These are phyloP conservation scores for Otus sunia DNA, from an alignment of 2,113 vertebrate genomes.

Conservation along the genomic window DNA sequence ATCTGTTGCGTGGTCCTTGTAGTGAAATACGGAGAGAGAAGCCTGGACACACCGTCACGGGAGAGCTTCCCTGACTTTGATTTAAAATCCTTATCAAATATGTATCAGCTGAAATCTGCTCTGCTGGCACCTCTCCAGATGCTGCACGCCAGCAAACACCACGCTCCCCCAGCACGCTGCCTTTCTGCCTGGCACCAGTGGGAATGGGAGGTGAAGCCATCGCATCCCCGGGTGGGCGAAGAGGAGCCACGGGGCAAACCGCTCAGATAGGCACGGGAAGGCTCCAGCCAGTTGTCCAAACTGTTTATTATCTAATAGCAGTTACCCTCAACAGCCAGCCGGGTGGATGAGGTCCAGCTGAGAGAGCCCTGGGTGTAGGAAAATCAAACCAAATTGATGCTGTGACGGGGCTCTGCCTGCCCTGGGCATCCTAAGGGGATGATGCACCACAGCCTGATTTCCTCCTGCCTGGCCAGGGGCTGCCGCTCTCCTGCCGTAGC, in stretches of 20 bases:
- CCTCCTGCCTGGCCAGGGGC: neutral
- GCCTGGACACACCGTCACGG: accelerated
- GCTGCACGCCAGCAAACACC: neutral
- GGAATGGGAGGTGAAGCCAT: neutral
- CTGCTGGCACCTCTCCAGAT: neutral
- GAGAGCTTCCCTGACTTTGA: neutral
- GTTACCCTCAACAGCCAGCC: neutral
- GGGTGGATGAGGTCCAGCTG: neutral
- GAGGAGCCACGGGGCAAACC: neutral
- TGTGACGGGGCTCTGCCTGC: neutral
- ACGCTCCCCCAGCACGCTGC: accelerated
- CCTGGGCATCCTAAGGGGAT: neutral
- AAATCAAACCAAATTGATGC: neutral
- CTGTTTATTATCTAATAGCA: neutral
- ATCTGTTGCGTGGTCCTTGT: neutral
- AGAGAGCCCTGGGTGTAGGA: neutral
- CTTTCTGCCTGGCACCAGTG: neutral
- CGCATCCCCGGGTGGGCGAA: neutral
- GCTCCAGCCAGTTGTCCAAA: neutral
- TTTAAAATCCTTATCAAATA: neutral
- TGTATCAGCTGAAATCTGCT: accelerated
- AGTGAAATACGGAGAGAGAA: neutral
- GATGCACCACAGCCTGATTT: accelerated
- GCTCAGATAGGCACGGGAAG: neutral
- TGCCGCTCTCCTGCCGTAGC: neutral